Base-by-base conservation (phyloP, 1,140 invertebrate genomes). In the Formica selysi region DNA sequence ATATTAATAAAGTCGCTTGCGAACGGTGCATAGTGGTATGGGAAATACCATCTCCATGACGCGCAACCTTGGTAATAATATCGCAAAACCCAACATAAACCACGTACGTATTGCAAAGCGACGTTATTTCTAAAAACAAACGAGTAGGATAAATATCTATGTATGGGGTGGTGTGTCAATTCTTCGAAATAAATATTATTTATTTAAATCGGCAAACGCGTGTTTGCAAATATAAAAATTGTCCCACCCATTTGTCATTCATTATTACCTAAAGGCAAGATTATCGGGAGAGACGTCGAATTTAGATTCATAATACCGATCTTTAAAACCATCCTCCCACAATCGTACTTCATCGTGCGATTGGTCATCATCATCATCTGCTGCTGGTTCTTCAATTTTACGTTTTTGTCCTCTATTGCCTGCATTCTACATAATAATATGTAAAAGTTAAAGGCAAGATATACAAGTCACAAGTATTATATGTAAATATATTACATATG, bases 11-110 rank as follows among this genome's bases (percentile, higher is more conserved):
- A 99, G 96, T 99, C 99, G 2, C 99, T 99, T 5, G 99, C 99
- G 96, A 99, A 99, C n/a, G 99, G 99, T 3, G 99, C 99, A 96
- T 99, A 99, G 95, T 99, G 99, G 94, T 99, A 99, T 0, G 99
- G 99, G 95, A 99, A 99, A 95, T 99, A 99, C 99, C 99, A 99
- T 95, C 99, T 98, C 99, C 99, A 99, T 3, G 98, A 99, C 29
- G 98, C 98, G 95, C 99, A 99, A 62, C 99, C 99, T 97, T 99
- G 99, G 96, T 99, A 99, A 95, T 99, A 99, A 95, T 99, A 99
- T 83, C 97, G 97, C 19, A 99, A 95, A 8, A 99, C 99, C 99
- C 99, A 99, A 95, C 98, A 99, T 11, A 99, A 95, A 0, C 99
- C 99, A 64, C 97, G 96, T 0, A 99, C 98, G 95, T 99, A 99